Evolutionary conservation across 2,797 vertebrate species (phyloP).

Genomic region (Acipenser transmontanus): DNA sequence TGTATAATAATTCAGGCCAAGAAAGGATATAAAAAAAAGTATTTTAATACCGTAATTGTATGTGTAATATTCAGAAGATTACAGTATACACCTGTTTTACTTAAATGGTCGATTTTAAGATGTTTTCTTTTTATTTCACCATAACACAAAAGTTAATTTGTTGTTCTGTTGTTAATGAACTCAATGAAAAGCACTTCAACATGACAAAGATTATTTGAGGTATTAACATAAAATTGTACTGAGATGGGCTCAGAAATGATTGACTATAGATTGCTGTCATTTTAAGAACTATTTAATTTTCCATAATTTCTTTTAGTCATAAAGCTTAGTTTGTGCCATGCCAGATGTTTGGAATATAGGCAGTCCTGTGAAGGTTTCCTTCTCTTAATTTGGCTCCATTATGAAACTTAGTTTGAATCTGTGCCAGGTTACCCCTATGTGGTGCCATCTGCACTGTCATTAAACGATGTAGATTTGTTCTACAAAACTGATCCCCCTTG

Average conservation of each 20-base stretch:
- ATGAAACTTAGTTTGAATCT: conserved; percentile 13
- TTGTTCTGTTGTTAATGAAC: too few relatives aligned
- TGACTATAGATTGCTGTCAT: background rate
- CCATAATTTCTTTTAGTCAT: background rate
- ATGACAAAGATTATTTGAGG: conserved; percentile 1
- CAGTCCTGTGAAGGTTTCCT: conserved; percentile 2
- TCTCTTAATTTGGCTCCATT: conserved; percentile 15
- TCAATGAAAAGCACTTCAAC: background rate
- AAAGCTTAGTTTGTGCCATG: background rate
- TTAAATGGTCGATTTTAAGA: too few relatives aligned
- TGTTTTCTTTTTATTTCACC: too few relatives aligned
- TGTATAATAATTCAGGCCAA: too few relatives aligned
- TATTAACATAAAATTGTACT: conserved; percentile 10
- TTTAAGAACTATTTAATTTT: background rate
- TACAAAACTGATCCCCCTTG: background rate
- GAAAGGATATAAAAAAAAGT: too few relatives aligned
- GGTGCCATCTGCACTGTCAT: conserved; percentile 1
- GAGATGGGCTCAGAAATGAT: conserved; percentile 1
- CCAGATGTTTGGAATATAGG: conserved; percentile 8
- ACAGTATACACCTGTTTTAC: too few relatives aligned
- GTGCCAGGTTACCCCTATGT: conserved; percentile 7
- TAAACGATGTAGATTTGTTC: conserved; percentile 1
- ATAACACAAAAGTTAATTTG: too few relatives aligned
- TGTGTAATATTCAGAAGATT: too few relatives aligned
- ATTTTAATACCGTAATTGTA: too few relatives aligned